A percentile compares a stretch with the other conserved stretches of the same genome.
These are phyloP conservation scores for Ichneumoninae sp. DNA, from an alignment of 2,888 invertebrate species.

Conservation along the genomic window DNA sequence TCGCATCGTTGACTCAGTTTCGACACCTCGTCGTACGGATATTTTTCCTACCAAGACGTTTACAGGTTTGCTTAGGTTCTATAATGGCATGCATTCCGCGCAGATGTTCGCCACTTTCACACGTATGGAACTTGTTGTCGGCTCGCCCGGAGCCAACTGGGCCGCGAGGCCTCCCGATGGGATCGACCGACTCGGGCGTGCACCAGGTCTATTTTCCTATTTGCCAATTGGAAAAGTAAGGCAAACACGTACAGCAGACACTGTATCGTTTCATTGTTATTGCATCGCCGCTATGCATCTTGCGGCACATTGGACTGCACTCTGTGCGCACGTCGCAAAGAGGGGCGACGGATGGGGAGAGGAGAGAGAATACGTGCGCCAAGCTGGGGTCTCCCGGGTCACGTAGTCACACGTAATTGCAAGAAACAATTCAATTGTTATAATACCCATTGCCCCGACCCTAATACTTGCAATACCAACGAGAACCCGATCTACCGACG, in stretches of 20 bases:
- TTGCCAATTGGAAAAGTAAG: conserved; percentile 56
- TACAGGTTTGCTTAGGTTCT: conserved; percentile 28
- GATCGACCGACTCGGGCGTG: conserved; percentile 33
- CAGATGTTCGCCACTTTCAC: conserved; percentile 64
- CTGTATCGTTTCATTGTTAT: conserved; percentile 44
- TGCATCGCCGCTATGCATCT: conserved; percentile 51
- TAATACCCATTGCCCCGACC: conserved; percentile 42
- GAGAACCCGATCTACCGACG: conserved; percentile 17
- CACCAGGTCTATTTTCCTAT: conserved; percentile 41
- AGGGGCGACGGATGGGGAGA: not conserved
- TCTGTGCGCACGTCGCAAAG: not conserved
- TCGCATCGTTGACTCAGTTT: conserved; percentile 44
- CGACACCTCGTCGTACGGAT: conserved; percentile 34
- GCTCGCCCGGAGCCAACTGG: conserved; percentile 1
- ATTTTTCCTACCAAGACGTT: conserved; percentile 24
- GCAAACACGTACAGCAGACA: conserved; percentile 13
- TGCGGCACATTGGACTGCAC: conserved; percentile 25
- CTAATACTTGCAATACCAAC: conserved; percentile 24
- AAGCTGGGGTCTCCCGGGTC: conserved; percentile 39
- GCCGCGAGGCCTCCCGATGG: conserved; percentile 28
- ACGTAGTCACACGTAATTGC: conserved; percentile 61
- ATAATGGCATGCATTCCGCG: conserved; percentile 55
- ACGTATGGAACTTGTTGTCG: conserved; percentile 39
- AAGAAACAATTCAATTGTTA: conserved; percentile 63
- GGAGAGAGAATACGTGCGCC: conserved; percentile 29